Evolutionary conservation across 2,113 vertebrate species (phyloP).

Genomic region (Hyperopisus bebe): DNA sequence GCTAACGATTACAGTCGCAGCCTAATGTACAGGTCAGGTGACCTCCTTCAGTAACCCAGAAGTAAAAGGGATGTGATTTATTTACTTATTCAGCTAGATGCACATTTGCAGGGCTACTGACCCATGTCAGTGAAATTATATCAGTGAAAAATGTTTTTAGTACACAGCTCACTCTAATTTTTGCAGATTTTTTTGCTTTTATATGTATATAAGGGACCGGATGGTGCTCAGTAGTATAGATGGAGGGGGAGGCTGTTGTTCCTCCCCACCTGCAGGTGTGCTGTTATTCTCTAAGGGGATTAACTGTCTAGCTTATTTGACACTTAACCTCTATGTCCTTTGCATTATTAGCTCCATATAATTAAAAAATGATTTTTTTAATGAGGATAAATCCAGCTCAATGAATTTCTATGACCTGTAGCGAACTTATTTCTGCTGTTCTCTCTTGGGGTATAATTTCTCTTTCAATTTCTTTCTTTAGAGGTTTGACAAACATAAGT

Average conservation of each 20-base stretch:
- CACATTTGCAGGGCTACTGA: not conserved
- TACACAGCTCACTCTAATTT: not conserved
- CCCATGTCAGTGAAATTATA: not conserved
- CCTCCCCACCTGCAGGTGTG: not conserved
- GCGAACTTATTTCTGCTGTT: not conserved
- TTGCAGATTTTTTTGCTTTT: not conserved
- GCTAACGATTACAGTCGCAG: constrained; percentile 46
- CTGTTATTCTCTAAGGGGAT: not conserved
- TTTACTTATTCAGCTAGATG: constrained; percentile 39
- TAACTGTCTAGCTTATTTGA: not conserved
- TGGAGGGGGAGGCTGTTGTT: not conserved
- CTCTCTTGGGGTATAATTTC: not conserved
- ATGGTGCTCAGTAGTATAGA: not conserved
- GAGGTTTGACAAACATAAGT: not conserved
- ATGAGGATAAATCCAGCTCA: not conserved
- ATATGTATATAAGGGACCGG: not conserved
- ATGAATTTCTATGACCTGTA: not conserved
- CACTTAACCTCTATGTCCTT: not conserved
- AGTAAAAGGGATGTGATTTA: constrained; percentile 57
- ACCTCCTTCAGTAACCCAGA: constrained; percentile 52
- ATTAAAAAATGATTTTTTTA: not conserved
- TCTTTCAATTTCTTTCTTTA: not conserved
- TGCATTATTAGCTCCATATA: not conserved
- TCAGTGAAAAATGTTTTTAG: not conserved
- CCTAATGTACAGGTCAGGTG: constrained; percentile 36